Conservation (phyloP, 2,113 vertebrate genomes). For the Coptodon rendalli region DNA sequence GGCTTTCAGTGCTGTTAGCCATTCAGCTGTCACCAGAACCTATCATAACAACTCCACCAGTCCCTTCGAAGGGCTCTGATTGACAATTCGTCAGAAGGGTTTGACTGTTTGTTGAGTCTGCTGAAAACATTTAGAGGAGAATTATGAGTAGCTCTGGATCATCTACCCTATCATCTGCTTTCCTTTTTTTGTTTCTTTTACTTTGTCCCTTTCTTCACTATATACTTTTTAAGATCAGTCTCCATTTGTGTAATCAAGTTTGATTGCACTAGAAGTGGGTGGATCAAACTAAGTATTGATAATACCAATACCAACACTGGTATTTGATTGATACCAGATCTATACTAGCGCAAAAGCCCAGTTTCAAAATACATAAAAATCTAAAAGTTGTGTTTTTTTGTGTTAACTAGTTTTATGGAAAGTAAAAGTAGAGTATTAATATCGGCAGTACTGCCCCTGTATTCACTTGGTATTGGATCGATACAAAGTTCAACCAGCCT, state of each 20-base stretch:
- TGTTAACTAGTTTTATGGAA: neutral
- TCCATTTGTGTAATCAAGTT: neutral
- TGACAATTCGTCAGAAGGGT: slow-evolving; percentile 26
- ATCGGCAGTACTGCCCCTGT: neutral
- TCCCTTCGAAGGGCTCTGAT: slow-evolving; percentile 33
- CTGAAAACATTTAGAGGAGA: slow-evolving; percentile 10
- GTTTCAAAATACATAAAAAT: neutral
- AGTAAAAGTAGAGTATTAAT: neutral
- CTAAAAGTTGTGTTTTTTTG: neutral
- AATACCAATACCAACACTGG: neutral
- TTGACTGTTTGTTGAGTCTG: slow-evolving; percentile 18
- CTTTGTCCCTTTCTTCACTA: neutral
- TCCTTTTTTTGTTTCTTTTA: neutral
- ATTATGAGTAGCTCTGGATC: neutral
- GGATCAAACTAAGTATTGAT: neutral
- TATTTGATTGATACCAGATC: neutral
- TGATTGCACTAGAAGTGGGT: neutral
- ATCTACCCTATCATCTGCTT: neutral
- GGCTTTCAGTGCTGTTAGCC: slow-evolving; percentile 12
- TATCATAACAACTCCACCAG: slow-evolving; percentile 46
- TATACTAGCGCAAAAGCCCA: neutral
- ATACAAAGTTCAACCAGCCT: neutral
- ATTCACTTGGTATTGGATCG: neutral
- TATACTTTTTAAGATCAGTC: neutral
- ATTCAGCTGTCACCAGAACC: slow-evolving; percentile 45